These are phyloP conservation scores for Drosophila peninsularis DNA, from an alignment of 2,888 invertebrate genomes.

Conservation along the genomic window DNA sequence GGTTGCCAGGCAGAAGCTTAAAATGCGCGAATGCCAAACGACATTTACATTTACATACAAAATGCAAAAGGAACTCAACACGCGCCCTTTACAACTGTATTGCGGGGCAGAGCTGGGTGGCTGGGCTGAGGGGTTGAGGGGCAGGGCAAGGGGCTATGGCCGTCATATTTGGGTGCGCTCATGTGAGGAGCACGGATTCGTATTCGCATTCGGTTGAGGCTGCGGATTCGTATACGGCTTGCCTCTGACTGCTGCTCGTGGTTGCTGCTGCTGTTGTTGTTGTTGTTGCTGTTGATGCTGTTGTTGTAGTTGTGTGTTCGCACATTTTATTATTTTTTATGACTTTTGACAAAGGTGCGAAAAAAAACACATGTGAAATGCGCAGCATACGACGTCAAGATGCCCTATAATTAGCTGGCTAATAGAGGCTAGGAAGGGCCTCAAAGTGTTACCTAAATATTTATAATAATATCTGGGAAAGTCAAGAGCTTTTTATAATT, in stretches of 20 bases:
- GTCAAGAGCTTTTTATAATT: not conserved
- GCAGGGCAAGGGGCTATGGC: constrained; percentile 34
- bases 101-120: not conserved
- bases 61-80: constrained; percentile 63
- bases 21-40: constrained; percentile 79
- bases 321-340: constrained; percentile 79
- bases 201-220: constrained; percentile 38
- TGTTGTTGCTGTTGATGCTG: constrained; percentile 36
- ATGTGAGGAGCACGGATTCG: constrained; percentile 66
- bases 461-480: not conserved
- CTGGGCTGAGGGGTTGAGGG: not conserved
- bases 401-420: constrained; percentile 38
- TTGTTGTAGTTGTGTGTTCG: constrained; percentile 63
- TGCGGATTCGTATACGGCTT: constrained; percentile 34
- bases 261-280: not conserved
- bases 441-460: not conserved
- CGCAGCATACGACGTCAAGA: constrained; percentile 14
- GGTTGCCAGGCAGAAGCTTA: constrained; percentile 61
- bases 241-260: constrained; percentile 24
- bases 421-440: not conserved
- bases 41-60: constrained; percentile 78
- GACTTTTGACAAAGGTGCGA: constrained; percentile 72
- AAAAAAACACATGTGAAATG: constrained; percentile 27
- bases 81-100: constrained; percentile 54
- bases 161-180: constrained; percentile 74